Percentiles rank a stretch among this genome's conserved stretches.
Evolutionary conservation across 2,888 invertebrate genomes (phyloP).

Genomic region (Resseliella maxima): DNA sequence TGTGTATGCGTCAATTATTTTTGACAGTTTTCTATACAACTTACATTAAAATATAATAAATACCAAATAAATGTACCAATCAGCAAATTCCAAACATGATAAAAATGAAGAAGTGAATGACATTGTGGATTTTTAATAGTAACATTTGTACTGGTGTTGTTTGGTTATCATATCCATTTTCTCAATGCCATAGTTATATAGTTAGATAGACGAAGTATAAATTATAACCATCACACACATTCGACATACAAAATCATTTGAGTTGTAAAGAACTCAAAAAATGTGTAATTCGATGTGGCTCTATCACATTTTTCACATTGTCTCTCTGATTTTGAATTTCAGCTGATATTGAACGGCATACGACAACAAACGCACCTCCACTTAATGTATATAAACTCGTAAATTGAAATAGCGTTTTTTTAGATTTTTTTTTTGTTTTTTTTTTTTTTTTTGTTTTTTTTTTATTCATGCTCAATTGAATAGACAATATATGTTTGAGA

Average conservation of each 20-base stretch:
- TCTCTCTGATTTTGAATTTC: not conserved
- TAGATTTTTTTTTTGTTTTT: no score
- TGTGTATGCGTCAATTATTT: not conserved
- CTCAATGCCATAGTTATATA: no score
- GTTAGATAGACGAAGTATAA: not conserved
- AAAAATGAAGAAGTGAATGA: not conserved
- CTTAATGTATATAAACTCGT: not conserved
- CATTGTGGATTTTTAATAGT: not conserved
- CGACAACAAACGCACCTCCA: not conserved
- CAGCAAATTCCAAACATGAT: constrained; percentile 30
- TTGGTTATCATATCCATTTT: not conserved
- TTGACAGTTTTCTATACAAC: not conserved
- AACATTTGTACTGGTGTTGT: not conserved
- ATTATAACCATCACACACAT: not conserved
- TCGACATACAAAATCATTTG: not conserved
- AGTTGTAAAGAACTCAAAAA: constrained; percentile 22
- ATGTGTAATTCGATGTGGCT: constrained; percentile 54
- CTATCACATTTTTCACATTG: not conserved
- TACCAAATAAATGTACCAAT: constrained; percentile 1
- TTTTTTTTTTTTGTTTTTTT: no score
- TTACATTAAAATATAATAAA: not conserved
- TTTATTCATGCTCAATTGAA: constrained; percentile 19
- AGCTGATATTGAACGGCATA: not conserved
- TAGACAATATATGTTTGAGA: not conserved
- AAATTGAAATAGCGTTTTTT: constrained; percentile 39